phyloP scores from a whole-genome alignment of 2,888 invertebrate genomes.

The Diaphora mendica region DNA sequence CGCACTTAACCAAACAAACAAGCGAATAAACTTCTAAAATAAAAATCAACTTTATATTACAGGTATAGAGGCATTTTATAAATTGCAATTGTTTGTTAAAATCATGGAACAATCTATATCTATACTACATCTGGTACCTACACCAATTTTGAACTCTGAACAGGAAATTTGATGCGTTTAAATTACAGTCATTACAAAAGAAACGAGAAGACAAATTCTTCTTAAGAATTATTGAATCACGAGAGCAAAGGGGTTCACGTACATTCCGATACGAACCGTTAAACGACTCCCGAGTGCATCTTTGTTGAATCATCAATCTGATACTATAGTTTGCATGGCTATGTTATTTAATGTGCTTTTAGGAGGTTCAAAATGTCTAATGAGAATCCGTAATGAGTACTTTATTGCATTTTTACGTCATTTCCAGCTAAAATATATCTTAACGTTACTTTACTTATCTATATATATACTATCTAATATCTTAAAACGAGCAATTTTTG shows the following conservation, averaged over 20 bases:
- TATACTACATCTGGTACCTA: background rate
- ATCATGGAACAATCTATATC: background rate
- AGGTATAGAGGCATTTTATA: no score
- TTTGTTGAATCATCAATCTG: constrained; percentile 13
- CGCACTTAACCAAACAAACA: no score
- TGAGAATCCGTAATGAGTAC: no score
- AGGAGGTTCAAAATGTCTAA: no score
- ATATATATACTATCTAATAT: no score
- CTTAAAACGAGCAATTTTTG: no score
- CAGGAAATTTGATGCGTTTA: background rate
- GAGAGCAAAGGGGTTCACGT: constrained; percentile 5
- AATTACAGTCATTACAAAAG: background rate
- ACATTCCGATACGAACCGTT: constrained; percentile 32
- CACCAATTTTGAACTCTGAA: background rate
- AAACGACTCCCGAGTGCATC: constrained; percentile 18
- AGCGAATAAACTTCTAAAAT: no score
- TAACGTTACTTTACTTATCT: no score
- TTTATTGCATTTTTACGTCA: no score
- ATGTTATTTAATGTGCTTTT: background rate
- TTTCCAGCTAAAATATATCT: no score
- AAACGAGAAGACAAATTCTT: constrained; percentile 10
- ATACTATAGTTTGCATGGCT: background rate
- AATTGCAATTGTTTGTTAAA: no score
- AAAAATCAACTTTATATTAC: no score
- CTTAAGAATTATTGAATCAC: constrained; percentile 6